Evolutionary conservation across 2,888 invertebrate species (phyloP), one percentile per base, ranked within the genome.

Genomic region (Prosopocoilus inquinatus): DNA sequence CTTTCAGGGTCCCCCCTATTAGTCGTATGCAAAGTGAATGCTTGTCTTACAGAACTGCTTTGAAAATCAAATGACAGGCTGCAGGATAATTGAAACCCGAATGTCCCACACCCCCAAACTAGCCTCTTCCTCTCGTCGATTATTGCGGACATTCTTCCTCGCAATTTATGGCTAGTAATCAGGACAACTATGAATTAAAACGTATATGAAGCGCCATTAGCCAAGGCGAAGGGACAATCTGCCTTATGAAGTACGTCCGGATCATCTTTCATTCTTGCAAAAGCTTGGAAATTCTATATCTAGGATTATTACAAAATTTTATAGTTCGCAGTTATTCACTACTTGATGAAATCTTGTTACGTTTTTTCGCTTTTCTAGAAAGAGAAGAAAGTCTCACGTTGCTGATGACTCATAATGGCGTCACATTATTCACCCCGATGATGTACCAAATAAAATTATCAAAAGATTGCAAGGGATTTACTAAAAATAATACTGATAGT

Each of bases 11-110:
- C 20, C 38, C 47, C 28, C 35, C 48, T 63, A 60, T 64, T 61
- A 62, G 62, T 64, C 62, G 57, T 65, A 67, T 67, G 65, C 64
- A 66, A 67, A 67, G 58, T 55, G 61, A 61, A 51, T 53, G 52
- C 55, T 56, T 58, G 58, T 59, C 20, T 28, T 28, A 53, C 60
- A 53, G 45, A 64, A 63, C 64, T 67, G 60, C 68, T 70, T 68
- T 67, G 66, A 67, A 70, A 70, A 69, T 65, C 68, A 69, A 70
- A 70, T 69, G 69, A 69, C 68, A 69, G 67, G 70, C 66, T 64
- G 60, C 56, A 58, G 67, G 66, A 67, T 70, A 70, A 70, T 70
- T 70, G 70, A 68, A 70, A 68, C 62, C 60, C 63, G 58, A 28
- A 55, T 50, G 51, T 56, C 55, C 54, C 53, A 55, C 51, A 58